Base-by-base conservation (phyloP, 1,140 invertebrate genomes). In the Diachasmimorpha longicaudata region DNA sequence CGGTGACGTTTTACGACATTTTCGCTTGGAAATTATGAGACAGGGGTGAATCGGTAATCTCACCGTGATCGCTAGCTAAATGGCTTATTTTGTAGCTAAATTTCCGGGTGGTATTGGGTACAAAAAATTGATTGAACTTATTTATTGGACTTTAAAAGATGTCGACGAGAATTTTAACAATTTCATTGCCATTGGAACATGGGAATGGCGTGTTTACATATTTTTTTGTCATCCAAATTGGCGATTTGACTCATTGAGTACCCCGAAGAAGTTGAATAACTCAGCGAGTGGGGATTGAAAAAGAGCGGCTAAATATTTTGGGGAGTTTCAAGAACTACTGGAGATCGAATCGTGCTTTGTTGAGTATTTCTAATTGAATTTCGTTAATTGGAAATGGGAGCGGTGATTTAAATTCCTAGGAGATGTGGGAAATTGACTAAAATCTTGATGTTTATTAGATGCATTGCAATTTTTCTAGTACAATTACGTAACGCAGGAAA, bases 1-100 rank as follows among this genome's bases (percentile, higher is more conserved):
- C 39, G 16, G 69, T 70, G 69, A 70, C 69, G 42, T 21, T 70
- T 70, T 70, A 70, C 69, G 42, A 46, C 19, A 25, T 44, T 70
- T 70, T 70, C 25, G 8, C 42, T 25, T 14, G 25, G 23, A 63
- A 63, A 63, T 63, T 63, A 63, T 63, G 58, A 25, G 58, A 63
- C 58, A 63, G 58, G 58, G 58, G 48, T 14, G 58, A 63, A 63
- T 63, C 23, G 58, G 23, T 63, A 63, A 63, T 63, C 58, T 13
- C 13, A 13, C 23, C 11, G 58, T 63, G 58, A 63, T 63, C 58
- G 58, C 58, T 19, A 19, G 58, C 58, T 63, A 63, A 63, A 63
- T 63, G 58, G 58, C 58, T 63, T 63, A 63, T 63, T 63, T 63
- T 25, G 58, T 63, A 11, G 58, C 48, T 23, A 25, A 63, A 63